A percentile compares a stretch with the other conserved stretches of the same genome.
phyloP scores from a whole-genome alignment of 2,797 vertebrate species.

The Crenuchus spilurus region DNA sequence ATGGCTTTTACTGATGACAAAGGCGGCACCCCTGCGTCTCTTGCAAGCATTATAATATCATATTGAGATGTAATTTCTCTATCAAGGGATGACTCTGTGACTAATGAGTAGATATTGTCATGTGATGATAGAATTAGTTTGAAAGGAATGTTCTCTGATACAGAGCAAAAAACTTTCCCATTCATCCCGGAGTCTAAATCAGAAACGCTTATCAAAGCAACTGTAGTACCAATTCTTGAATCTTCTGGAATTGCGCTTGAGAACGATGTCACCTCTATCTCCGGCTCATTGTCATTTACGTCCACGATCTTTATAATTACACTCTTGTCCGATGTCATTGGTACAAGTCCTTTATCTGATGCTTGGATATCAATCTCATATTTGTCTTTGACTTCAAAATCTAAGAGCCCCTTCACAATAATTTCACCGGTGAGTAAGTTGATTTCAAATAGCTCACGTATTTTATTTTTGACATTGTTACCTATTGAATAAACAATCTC shows the following conservation, averaged over 20 bases:
- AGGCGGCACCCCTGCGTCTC: constrained; percentile 68
- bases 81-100: constrained; percentile 68
- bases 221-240: constrained; percentile 66
- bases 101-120: constrained; percentile 68
- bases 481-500: constrained; percentile 60
- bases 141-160: constrained; percentile 61
- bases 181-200: constrained; percentile 71
- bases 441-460: constrained; percentile 55
- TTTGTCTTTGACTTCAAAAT: constrained; percentile 62
- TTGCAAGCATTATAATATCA: constrained; percentile 65
- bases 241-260: constrained; percentile 73
- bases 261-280: constrained; percentile 76
- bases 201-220: constrained; percentile 70
- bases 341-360: constrained; percentile 56
- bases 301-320: constrained; percentile 58
- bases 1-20: constrained; percentile 67
- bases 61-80: constrained; percentile 68
- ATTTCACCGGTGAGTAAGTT: constrained; percentile 64
- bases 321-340: constrained; percentile 54
- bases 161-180: constrained; percentile 59
- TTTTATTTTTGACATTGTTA: constrained; percentile 40
- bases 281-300: constrained; percentile 65
- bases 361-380: constrained; percentile 65
- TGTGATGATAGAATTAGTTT: constrained; percentile 61
- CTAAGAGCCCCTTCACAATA: constrained; percentile 54